Conservation (phyloP, 2,113 vertebrate genomes). For the Thermophis baileyi region DNA sequence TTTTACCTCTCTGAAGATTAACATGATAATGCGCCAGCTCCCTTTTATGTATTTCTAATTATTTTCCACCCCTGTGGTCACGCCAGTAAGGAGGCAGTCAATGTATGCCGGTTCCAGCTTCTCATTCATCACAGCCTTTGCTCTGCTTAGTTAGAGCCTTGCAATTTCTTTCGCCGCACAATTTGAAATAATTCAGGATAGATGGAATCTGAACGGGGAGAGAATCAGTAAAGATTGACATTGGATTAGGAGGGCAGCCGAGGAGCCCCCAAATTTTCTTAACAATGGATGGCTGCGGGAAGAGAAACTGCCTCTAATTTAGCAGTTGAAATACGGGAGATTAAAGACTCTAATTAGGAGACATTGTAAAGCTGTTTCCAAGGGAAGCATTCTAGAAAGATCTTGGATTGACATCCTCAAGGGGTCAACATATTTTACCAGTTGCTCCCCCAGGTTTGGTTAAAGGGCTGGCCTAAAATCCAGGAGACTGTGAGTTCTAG, state of each 20-base stretch:
- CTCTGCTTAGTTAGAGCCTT: slow-evolving; percentile 7
- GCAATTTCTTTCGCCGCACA: slow-evolving; percentile 5
- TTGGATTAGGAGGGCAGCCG: background rate
- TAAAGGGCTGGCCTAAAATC: too few species aligned
- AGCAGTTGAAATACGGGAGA: slow-evolving; percentile 13
- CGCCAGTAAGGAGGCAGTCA: slow-evolving; percentile 45
- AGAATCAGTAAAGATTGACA: slow-evolving; percentile 25
- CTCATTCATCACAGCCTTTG: slow-evolving; percentile 39
- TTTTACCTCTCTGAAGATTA: slow-evolving; percentile 31
- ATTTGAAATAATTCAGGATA: slow-evolving; percentile 38
- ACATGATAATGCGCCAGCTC: slow-evolving; percentile 34
- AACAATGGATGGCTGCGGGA: slow-evolving; percentile 29
- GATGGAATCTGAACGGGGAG: slow-evolving; percentile 32
- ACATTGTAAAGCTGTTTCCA: background rate
- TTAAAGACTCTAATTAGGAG: slow-evolving; percentile 33
- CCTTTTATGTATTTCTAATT: slow-evolving; percentile 56
- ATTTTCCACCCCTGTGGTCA: slow-evolving; percentile 56
- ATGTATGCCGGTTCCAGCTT: slow-evolving; percentile 3
- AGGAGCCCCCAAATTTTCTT: slow-evolving; percentile 32
- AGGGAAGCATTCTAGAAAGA: background rate
- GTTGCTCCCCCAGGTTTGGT: background rate
- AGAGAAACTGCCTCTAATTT: background rate
- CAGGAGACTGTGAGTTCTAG: too few species aligned
- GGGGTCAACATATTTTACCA: background rate
- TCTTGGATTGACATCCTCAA: background rate